Base-by-base conservation (phyloP, 2,113 vertebrate species). In the Eudorcas thomsonii region DNA sequence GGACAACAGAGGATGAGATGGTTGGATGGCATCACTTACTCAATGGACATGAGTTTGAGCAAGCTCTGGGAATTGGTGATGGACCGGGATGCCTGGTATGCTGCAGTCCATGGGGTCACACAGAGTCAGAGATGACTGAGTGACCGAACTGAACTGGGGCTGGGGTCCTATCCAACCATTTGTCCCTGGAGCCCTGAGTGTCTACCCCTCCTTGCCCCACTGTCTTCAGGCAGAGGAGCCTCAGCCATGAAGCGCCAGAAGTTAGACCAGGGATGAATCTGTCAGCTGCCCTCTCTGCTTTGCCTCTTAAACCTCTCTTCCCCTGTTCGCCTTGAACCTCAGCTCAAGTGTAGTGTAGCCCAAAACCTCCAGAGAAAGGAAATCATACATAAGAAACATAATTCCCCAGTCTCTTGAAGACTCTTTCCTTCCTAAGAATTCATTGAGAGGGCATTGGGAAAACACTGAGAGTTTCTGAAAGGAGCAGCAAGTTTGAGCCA, bases 381-480 rank as follows among this genome's bases (percentile, higher is more conserved):
- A 64, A 54, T 59, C 45, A 36, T 77, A 85, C 43, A 26, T 39
- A 77, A 36, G 90, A 54, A 94, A 60, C 57, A 21, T 64, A 30
- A 59, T 48, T 43, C 57, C 33, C n/a, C 17, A 21, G 30, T 39
- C 8, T 52, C 78, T 26, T 39, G 12, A 64, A 67, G 87, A 81
- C 33, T 0, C 0, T 52, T 87, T 83, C 7, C 45, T 89, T 57
- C 64, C 86, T 16, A 26, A 50, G 33, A 62, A 87, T 14, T 57
- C 6, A 17, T 25, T 0, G 0, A 36, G 55, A 52, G 26, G 28
- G 6, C 11, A 6, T 2, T 3, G 45, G 78, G 0, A 5, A 74
- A 25, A 28, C 84, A 8, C 11, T 23, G 7, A 8, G 62, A 33
- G 28, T n/a, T 39, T 80, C 39, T 1, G 16, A 57, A 59, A 64